These are phyloP conservation scores for Esox lucius DNA, from an alignment of 2,797 vertebrate species.

Conservation along the genomic window DNA sequence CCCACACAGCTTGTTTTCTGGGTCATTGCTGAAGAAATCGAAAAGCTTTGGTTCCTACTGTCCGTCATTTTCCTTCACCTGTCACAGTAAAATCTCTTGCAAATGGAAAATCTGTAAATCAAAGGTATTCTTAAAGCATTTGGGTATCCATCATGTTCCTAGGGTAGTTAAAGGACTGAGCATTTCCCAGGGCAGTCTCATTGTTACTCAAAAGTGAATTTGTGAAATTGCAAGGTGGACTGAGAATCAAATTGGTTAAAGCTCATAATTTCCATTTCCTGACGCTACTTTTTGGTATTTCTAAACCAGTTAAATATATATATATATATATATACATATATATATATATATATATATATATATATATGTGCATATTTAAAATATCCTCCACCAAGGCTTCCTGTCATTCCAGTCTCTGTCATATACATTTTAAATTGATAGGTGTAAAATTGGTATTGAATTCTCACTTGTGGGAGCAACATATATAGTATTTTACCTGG, in stretches of 20 bases:
- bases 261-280: too few relatives aligned
- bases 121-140: slow-evolving; percentile 7
- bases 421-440: too few relatives aligned
- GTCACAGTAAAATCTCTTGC: slow-evolving; percentile 18
- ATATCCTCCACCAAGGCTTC: too few relatives aligned
- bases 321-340: too few relatives aligned
- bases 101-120: slow-evolving; percentile 21
- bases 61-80: slow-evolving; percentile 34
- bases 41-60: slow-evolving; percentile 23
- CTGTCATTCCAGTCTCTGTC: too few relatives aligned
- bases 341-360: too few relatives aligned
- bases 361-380: too few relatives aligned
- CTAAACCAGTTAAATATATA: too few relatives aligned
- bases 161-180: background rate
- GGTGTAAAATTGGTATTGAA: too few relatives aligned
- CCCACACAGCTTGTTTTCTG: slow-evolving; percentile 46
- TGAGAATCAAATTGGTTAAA: background rate
- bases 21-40: slow-evolving; percentile 31
- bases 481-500: too few relatives aligned
- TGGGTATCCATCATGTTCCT: background rate
- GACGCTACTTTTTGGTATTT: too few relatives aligned
- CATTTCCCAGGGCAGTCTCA: background rate
- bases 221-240: background rate
- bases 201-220: background rate
- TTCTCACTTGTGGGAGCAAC: too few relatives aligned